Conservation (phyloP, 2,797 vertebrate species). For the Oryzias sinensis region DNA sequence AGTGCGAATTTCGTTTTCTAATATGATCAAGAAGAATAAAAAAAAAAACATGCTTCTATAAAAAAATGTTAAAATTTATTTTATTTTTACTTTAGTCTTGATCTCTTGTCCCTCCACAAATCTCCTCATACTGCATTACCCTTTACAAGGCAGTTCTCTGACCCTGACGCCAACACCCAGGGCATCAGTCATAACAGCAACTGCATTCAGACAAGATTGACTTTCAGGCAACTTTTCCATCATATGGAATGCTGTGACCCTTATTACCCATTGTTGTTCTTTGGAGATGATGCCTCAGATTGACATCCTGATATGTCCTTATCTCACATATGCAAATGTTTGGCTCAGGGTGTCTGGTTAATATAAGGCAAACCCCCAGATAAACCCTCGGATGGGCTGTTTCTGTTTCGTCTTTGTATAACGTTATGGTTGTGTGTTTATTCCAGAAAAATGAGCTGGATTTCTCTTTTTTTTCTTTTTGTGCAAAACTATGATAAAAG, state of each 20-base stretch:
- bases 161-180: slow-evolving; percentile 33
- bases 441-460: too few species aligned
- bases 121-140: slow-evolving; percentile 4
- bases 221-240: slow-evolving; percentile 39
- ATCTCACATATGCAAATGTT: slow-evolving; percentile 34
- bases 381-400: slow-evolving; percentile 26
- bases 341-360: slow-evolving; percentile 28
- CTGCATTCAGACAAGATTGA: slow-evolving; percentile 18
- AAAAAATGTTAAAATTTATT: too few species aligned
- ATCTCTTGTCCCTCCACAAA: slow-evolving; percentile 32
- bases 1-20: too few species aligned
- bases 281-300: slow-evolving; percentile 37
- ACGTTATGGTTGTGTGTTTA: slow-evolving; percentile 3
- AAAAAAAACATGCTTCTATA: too few species aligned
- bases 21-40: too few species aligned
- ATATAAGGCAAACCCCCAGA: slow-evolving; percentile 34
- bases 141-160: slow-evolving; percentile 13
- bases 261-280: slow-evolving; percentile 24
- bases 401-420: slow-evolving; percentile 38
- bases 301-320: slow-evolving; percentile 30
- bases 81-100: too few species aligned
- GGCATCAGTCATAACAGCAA: slow-evolving; percentile 38
- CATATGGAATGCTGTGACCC: slow-evolving; percentile 40
- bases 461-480: too few species aligned
- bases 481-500: slow-evolving; percentile 2